These are phyloP conservation scores for Phalanger gymnotis DNA, from an alignment of 2,797 vertebrate genomes.

Conservation along the genomic window DNA sequence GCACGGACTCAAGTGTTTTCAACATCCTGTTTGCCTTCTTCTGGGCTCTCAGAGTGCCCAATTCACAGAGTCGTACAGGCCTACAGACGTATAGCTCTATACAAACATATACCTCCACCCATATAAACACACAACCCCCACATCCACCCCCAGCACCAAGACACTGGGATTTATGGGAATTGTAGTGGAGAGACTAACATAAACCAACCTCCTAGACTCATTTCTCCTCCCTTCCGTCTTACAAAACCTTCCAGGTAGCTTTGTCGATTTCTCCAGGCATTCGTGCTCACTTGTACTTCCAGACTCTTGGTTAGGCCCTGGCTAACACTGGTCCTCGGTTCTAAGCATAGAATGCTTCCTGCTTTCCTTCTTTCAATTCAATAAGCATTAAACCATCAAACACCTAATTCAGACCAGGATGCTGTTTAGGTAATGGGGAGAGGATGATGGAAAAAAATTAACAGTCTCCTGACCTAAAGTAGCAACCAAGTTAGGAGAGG, in stretches of 20 bases:
- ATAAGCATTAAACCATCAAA: neutral
- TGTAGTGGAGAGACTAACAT: neutral
- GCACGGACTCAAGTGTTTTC: neutral
- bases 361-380: neutral
- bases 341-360: neutral
- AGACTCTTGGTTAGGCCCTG: neutral
- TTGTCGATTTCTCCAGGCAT: neutral
- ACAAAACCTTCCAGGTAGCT: neutral
- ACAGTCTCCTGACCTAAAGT: neutral
- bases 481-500: no score
- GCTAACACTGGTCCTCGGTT: neutral
- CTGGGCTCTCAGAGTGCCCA: no score
- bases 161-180: neutral
- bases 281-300: neutral
- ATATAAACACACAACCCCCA: neutral
- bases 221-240: neutral
- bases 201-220: neutral
- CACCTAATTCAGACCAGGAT: neutral
- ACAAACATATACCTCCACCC: neutral
- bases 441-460: neutral
- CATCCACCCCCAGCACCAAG: neutral
- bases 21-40: neutral
- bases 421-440: neutral
- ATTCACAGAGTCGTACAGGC: neutral
- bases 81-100: neutral